phyloP scores from a whole-genome alignment of 23 tunicate genomes.

The Trididemnum nubilum region DNA sequence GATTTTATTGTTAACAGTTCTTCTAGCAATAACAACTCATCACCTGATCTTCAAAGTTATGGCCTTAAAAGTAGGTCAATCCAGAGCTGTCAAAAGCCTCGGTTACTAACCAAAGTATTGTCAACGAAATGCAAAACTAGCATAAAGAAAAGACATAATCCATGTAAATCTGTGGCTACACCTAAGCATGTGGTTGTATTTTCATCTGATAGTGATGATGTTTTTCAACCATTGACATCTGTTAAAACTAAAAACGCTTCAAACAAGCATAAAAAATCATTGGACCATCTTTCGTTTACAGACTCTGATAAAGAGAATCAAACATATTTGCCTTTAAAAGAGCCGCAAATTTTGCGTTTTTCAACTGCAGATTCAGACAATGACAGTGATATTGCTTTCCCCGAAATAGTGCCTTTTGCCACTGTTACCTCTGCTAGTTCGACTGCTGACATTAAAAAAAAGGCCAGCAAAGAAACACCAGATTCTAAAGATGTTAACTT shows the following conservation, averaged over 20 bases:
- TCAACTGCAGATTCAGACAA: not conserved
- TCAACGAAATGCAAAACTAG: not conserved
- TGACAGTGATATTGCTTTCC: not conserved
- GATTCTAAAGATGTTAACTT: no score
- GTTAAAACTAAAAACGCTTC: not conserved
- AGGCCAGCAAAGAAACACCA: no score
- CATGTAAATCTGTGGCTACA: constrained; percentile 29
- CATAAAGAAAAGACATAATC: not conserved
- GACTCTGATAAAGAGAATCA: constrained; percentile 15
- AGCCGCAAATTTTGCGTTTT: not conserved
- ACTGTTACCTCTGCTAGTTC: not conserved
- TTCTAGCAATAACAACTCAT: not conserved
- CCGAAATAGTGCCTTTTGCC: not conserved
- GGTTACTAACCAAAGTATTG: not conserved
- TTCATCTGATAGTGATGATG: constrained; percentile 51
- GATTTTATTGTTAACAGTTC: constrained; percentile 34
- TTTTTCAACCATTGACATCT: constrained; percentile 16
- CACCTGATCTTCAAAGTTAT: not conserved
- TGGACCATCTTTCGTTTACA: not conserved
- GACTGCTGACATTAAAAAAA: no score
- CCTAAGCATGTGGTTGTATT: constrained; percentile 22
- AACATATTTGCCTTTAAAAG: not conserved
- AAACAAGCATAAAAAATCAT: not conserved
- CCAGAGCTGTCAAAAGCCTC: not conserved
- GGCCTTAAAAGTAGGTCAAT: not conserved